These are phyloP conservation scores for Chaetops frenatus DNA, from an alignment of 2,113 vertebrate genomes.

Conservation along the genomic window DNA sequence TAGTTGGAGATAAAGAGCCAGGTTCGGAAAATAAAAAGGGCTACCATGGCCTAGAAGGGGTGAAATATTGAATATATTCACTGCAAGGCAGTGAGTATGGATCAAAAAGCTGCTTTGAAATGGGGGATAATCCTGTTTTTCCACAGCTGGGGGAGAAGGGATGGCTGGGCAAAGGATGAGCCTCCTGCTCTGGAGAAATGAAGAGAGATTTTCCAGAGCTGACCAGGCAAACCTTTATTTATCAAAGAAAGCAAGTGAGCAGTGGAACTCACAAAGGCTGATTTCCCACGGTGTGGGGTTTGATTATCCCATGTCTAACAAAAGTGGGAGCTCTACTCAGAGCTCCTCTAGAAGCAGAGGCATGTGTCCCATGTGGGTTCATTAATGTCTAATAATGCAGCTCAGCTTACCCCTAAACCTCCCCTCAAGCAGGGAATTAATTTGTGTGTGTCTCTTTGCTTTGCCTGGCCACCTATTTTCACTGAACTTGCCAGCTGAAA, in stretches of 20 bases:
- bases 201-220: background rate
- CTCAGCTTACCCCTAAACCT: background rate
- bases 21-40: background rate
- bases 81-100: background rate
- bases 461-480: background rate
- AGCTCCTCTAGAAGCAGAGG: background rate
- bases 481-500: background rate
- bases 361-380: background rate
- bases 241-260: background rate
- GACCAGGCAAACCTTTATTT: background rate
- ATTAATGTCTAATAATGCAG: slow-evolving; percentile 23
- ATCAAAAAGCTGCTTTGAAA: background rate
- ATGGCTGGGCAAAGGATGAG: background rate
- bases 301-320: background rate
- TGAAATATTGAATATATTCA: background rate
- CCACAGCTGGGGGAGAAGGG: background rate
- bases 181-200: background rate
- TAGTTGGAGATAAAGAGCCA: background rate
- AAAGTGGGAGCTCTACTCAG: background rate
- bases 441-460: background rate
- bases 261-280: background rate
- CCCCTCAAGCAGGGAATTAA: background rate
- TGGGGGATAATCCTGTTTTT: background rate
- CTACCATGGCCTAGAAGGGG: background rate
- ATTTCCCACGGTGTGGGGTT: background rate